Conservation (phyloP, 2,113 vertebrate genomes). For the Elanoides forficatus region DNA sequence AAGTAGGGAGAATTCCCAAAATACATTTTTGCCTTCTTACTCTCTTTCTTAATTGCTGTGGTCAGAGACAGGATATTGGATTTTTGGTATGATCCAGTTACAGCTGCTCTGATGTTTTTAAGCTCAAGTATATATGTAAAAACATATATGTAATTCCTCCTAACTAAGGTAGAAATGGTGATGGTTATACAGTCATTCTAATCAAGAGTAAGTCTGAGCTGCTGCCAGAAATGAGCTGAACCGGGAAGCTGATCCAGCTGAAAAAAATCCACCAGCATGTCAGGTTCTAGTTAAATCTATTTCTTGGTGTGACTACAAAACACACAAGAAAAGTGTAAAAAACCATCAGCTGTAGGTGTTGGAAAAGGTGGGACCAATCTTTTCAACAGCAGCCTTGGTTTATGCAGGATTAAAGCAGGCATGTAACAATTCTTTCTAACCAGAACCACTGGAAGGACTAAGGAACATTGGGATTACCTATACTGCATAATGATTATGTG, state of each 20-base stretch:
- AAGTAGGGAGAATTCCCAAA: not conserved
- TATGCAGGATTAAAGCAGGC: not conserved
- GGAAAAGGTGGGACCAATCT: not conserved
- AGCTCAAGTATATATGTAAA: not conserved
- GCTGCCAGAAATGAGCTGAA: not conserved
- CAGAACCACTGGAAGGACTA: not conserved
- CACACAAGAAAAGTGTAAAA: not conserved
- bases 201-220: not conserved
- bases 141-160: not conserved
- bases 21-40: fast-evolving
- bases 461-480: not conserved
- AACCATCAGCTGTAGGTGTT: not conserved
- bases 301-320: not conserved
- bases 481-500: not conserved
- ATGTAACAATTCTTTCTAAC: not conserved
- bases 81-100: not conserved
- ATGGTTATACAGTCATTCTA: not conserved
- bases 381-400: not conserved
- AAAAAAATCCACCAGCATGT: not conserved
- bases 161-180: not conserved
- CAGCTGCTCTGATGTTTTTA: not conserved
- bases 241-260: not conserved
- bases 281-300: not conserved
- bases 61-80: not conserved
- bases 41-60: not conserved